Evolutionary conservation across 2,888 invertebrate genomes (phyloP), one percentile per base, ranked within the genome.

Genomic region (Eledone cirrhosa): DNA sequence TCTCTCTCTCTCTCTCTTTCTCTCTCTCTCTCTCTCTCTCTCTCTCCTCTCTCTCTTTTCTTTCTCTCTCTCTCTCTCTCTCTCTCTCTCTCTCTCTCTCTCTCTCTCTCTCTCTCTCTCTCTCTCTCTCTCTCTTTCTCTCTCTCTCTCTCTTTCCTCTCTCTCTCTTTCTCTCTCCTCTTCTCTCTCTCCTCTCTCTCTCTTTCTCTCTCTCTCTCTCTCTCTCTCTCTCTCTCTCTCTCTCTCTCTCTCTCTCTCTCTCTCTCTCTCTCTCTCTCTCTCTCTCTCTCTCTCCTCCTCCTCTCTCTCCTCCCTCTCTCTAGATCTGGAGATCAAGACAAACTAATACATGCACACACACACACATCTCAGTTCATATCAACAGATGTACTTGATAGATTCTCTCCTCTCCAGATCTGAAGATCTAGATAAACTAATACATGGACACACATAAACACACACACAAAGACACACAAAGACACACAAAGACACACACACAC

Each of bases 71-170:
- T 27, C 67, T 74, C 77, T 77, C 77, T 77, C 78, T 78, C 78
- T 77, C 41, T 77, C 78, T 78, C 78, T 78, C 77, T 77, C 78
- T 78, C 78, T 78, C 77, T 77, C 77, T 78, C 78, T 78, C 41
- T 77, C 78, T 78, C 78, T 78, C 77, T 77, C 78, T 78, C 78
- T 78, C 77, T 77, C 78, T 78, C 78, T 78, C 41, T 77, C 78
- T 78, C 78, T 78, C 77, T 77, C 78, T 78, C 78, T 78, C 77
- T 77, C 78, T 78, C 78, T 78, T 41, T 67, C 69, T 69, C 69
- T 69, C 24, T 53, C 53, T 53, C 53, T 53, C 53, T 53, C 19
- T 53, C 53, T 53, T 19, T 53, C 13, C 19, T 19, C 19, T 53
- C 19, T n/a, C 24, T n/a, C 24, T 69, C 13, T 72, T 53, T 24